These are phyloP conservation scores for Glossophaga mutica DNA, from an alignment of 2,797 vertebrate species.

Conservation along the genomic window DNA sequence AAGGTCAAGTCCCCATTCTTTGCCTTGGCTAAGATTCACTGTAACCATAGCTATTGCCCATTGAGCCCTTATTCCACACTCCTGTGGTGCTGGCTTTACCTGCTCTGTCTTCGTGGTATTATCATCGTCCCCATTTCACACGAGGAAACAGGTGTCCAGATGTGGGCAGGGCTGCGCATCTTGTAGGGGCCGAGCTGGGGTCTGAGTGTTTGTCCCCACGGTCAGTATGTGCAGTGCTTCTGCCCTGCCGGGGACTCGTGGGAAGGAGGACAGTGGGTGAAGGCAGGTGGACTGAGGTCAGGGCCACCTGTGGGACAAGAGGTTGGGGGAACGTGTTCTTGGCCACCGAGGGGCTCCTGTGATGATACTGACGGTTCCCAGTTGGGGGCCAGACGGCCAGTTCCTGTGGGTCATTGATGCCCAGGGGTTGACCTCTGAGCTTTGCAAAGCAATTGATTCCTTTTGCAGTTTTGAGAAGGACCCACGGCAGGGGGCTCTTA, in stretches of 20 bases:
- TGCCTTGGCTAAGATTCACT: background rate
- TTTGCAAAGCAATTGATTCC: background rate
- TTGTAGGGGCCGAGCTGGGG: background rate
- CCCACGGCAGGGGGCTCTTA: background rate
- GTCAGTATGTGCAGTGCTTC: background rate
- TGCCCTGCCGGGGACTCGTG: background rate
- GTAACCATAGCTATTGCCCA: background rate
- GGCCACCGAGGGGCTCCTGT: background rate
- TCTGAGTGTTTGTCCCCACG: background rate
- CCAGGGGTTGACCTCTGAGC: conserved; percentile 3
- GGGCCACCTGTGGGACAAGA: background rate
- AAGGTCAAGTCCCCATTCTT: background rate
- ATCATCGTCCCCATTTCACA: background rate
- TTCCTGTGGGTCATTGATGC: background rate
- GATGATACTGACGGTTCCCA: background rate
- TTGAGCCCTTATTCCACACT: background rate
- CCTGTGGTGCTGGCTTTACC: too few relatives aligned
- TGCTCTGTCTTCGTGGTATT: fast-evolving
- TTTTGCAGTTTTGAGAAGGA: background rate
- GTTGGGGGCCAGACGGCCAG: background rate
- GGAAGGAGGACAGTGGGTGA: background rate
- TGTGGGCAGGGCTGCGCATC: background rate
- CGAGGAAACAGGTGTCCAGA: background rate
- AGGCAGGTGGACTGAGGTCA: background rate
- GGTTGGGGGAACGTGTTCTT: background rate